Evolutionary conservation across 2,113 vertebrate genomes (phyloP).

Genomic region (Mixornis gularis): DNA sequence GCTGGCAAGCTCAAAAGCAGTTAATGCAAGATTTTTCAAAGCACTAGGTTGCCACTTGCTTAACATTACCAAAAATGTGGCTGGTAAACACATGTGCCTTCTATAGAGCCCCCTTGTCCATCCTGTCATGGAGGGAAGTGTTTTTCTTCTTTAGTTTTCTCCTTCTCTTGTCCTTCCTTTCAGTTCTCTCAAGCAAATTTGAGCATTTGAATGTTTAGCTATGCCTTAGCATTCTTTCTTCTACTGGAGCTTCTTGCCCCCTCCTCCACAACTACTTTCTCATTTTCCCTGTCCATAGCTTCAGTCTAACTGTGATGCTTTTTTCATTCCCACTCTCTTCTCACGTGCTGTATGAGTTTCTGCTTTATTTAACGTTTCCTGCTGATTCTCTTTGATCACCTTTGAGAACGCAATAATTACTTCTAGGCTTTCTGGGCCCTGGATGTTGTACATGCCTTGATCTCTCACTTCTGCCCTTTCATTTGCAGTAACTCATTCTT

Average conservation of each 20-base stretch:
- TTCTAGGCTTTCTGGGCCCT: slow-evolving; percentile 12
- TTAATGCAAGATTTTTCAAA: background rate
- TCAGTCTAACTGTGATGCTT: background rate
- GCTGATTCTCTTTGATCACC: slow-evolving; percentile 23
- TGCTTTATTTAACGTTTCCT: slow-evolving; percentile 11
- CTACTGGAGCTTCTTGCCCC: background rate
- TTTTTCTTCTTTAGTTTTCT: background rate
- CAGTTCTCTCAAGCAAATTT: background rate
- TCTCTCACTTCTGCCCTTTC: slow-evolving; percentile 48
- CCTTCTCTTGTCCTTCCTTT: background rate
- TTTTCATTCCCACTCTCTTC: background rate
- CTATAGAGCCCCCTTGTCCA: background rate
- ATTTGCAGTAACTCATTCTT: slow-evolving; percentile 42
- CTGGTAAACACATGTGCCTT: background rate
- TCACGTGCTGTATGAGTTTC: background rate
- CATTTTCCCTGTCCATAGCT: background rate
- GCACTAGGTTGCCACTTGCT: background rate
- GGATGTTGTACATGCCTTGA: slow-evolving; percentile 12
- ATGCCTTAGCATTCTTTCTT: background rate
- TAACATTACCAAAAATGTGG: background rate
- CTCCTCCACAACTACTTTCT: background rate
- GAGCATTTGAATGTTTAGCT: background rate
- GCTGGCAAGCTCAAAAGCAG: background rate
- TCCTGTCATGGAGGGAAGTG: background rate
- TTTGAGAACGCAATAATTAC: slow-evolving; percentile 6